phyloP scores from a whole-genome alignment of 53 echinoderm and acorn worm species.

The Luidia sarsii region DNA sequence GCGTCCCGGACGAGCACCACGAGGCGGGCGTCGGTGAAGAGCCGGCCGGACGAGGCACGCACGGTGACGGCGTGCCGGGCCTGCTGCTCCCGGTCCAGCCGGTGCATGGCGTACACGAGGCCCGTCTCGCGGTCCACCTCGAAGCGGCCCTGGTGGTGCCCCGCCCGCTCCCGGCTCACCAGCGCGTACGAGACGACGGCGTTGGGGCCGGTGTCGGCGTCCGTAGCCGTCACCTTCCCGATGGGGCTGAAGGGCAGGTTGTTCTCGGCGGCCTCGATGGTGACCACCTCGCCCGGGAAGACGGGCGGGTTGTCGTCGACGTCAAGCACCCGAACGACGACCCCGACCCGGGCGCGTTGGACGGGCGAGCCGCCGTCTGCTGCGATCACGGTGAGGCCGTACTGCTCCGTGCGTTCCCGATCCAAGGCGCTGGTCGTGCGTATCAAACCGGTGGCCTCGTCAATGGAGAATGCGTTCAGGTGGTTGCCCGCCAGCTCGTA shows the following conservation, averaged over 20 bases:
- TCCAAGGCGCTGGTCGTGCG: constrained; percentile 21
- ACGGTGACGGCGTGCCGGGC: constrained; percentile 11
- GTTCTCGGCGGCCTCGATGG: constrained; percentile 28
- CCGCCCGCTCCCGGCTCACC: not conserved
- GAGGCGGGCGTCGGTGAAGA: constrained; percentile 24
- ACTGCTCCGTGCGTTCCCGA: constrained; percentile 14
- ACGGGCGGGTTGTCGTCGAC: constrained; percentile 51
- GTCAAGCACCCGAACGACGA: constrained; percentile 23
- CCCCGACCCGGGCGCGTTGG: not conserved
- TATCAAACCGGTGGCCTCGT: constrained; percentile 30
- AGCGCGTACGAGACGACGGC: constrained; percentile 19
- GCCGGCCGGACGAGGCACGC: constrained; percentile 28
- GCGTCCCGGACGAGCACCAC: constrained; percentile 14
- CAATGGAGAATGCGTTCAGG: constrained; percentile 35
- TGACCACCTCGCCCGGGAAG: constrained; percentile 3
- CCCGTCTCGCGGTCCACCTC: constrained; percentile 43
- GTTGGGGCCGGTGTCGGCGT: constrained; percentile 38
- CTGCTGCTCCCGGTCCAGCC: constrained; percentile 38
- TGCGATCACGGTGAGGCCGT: constrained; percentile 14
- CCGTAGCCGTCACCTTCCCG: constrained; percentile 37
- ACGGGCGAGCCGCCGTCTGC: constrained; percentile 30
- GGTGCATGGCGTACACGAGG: constrained; percentile 26
- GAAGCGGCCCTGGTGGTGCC: constrained; percentile 31
- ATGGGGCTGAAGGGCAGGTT: constrained; percentile 31
- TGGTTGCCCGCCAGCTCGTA: constrained; percentile 30